Percentiles rank a stretch among this genome's conserved stretches.
These are phyloP conservation scores for Scarus forsteni DNA, from an alignment of 2,797 vertebrate genomes.

Conservation along the genomic window DNA sequence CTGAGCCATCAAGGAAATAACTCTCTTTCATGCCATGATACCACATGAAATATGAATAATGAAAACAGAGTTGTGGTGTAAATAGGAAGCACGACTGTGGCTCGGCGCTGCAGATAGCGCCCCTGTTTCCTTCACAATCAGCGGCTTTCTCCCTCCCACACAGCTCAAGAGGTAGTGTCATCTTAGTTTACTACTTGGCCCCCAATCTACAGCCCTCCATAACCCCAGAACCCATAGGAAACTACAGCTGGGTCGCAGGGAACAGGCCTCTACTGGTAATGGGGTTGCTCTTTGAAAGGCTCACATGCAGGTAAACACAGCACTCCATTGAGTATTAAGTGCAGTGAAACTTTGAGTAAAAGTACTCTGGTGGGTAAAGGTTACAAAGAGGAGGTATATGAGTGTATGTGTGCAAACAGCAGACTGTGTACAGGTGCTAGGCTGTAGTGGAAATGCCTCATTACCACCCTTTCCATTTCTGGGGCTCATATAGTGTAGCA, in stretches of 20 bases:
- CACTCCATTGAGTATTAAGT: slow-evolving; percentile 73
- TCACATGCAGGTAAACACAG: slow-evolving; percentile 76
- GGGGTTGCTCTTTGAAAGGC: slow-evolving; percentile 81
- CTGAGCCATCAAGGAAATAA: slow-evolving; percentile 70
- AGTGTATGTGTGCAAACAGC: slow-evolving; percentile 59
- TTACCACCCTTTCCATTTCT: slow-evolving; percentile 69
- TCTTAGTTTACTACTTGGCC: slow-evolving; percentile 58
- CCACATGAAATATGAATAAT: slow-evolving; percentile 82
- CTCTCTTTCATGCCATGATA: slow-evolving; percentile 74
- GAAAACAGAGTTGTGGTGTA: slow-evolving; percentile 67
- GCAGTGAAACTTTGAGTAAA: slow-evolving; percentile 77
- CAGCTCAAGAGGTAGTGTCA: slow-evolving; percentile 74
- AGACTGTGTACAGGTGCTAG: slow-evolving; percentile 51
- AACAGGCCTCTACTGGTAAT: slow-evolving; percentile 73
- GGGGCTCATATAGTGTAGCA: slow-evolving; percentile 67
- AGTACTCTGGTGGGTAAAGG: slow-evolving; percentile 72
- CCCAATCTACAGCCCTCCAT: slow-evolving; percentile 51
- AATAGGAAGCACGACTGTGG: slow-evolving; percentile 66
- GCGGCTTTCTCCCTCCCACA: slow-evolving; percentile 65
- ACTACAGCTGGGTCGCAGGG: slow-evolving; percentile 64
- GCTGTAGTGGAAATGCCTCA: slow-evolving; percentile 69
- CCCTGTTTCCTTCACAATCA: slow-evolving; percentile 57
- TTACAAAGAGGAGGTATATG: slow-evolving; percentile 57
- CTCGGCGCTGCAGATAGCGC: slow-evolving; percentile 54
- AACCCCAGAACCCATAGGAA: slow-evolving; percentile 63